Evolutionary conservation across 2,113 vertebrate species (phyloP).

Genomic region (Ageneiosus marmoratus): DNA sequence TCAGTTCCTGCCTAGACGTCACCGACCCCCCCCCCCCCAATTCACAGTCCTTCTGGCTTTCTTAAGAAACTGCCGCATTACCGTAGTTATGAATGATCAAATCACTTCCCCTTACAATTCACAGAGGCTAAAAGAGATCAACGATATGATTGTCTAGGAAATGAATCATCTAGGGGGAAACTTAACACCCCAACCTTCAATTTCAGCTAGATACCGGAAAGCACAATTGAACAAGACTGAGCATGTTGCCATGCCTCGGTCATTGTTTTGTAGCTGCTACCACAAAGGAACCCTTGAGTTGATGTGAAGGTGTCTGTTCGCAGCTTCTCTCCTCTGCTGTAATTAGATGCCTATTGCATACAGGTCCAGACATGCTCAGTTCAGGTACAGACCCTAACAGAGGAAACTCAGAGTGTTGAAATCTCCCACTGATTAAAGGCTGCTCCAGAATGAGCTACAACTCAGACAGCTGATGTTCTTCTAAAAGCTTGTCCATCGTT

Average conservation of each 20-base stretch:
- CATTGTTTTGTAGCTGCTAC: slow-evolving; percentile 45
- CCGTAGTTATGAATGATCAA: slow-evolving; percentile 45
- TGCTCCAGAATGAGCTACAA: background rate
- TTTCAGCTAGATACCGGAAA: slow-evolving; percentile 28
- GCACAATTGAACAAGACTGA: slow-evolving; percentile 37
- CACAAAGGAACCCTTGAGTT: background rate
- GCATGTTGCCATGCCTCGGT: slow-evolving; percentile 30
- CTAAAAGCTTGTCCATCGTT: background rate
- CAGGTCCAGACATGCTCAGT: slow-evolving; percentile 14
- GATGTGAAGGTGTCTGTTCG: slow-evolving; percentile 40
- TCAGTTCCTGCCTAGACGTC: background rate
- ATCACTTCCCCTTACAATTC: slow-evolving; percentile 24
- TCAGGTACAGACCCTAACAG: slow-evolving; percentile 21
- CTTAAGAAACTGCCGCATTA: slow-evolving; percentile 32
- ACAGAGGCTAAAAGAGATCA: slow-evolving; percentile 45
- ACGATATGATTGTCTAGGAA: slow-evolving; percentile 35
- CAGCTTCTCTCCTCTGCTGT: background rate
- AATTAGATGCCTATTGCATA: slow-evolving; percentile 30
- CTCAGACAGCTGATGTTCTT: background rate
- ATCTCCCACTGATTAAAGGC: background rate
- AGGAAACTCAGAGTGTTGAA: slow-evolving; percentile 1
- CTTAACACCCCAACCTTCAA: slow-evolving; percentile 43
- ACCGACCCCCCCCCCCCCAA: background rate
- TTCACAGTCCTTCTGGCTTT: background rate
- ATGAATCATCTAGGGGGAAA: slow-evolving; percentile 21